Evolutionary conservation across 2,797 vertebrate species (phyloP), one percentile per base, ranked within the genome.

Genomic region (Xenopus petersii): DNA sequence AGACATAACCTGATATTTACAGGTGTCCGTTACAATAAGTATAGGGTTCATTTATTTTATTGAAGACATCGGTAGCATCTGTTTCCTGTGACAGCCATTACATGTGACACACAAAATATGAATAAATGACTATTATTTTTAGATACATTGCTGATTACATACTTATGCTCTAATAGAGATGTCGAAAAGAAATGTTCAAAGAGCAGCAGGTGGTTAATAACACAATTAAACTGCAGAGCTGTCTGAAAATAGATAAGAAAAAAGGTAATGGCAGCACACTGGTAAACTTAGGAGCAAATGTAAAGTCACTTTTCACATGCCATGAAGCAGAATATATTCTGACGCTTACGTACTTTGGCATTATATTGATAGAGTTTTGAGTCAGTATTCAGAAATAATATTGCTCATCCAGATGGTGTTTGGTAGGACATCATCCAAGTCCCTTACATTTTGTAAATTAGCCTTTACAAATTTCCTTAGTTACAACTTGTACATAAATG

Each of bases 101-200:
- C 42, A 42, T 79, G 10, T 81, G 79, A 85, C 74, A 85, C 80
- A 71, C 66, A 82, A 84, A 80, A 84, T 81, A 84, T 60, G 79
- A 85, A 77, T 69, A 66, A 81, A 81, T 85, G 54, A 82, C 75
- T 83, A 83, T 81, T 82, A 79, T 78, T 85, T 87, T 82, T 75
- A 85, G 79, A 84, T 75, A 75, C 70, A 80, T 79, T 82, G 75
- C 75, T 86, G 74, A 86, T 83, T 74, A 51, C 81, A 77, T 68
- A 86, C 81, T 83, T 85, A 86, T 78, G 54, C 77, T 86, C 68
- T 82, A 86, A 83, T n/a, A 83, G 73, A 86, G 70, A 81, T 30
- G 58, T 70, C 46, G 74, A 60, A 78, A 63, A 70, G 76, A 73
- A 74, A 78, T 56, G 55, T 80, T 62, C 42, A 79, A 21, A 76